phyloP scores from a whole-genome alignment of 92 coral and sea anemone species.

The Anthopleura xanthogrammica region DNA sequence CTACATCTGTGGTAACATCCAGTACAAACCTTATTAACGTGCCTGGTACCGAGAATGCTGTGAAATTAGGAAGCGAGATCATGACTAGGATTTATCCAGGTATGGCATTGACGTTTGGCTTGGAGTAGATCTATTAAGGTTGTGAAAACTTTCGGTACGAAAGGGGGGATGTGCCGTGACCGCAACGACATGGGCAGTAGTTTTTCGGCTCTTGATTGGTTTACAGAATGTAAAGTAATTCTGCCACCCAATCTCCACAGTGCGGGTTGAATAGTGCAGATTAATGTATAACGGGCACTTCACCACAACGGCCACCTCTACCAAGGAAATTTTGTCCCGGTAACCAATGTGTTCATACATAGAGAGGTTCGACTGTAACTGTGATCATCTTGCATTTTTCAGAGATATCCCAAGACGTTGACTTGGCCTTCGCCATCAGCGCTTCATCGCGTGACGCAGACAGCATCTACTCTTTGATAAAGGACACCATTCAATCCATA shows the following conservation, averaged over 20 bases:
- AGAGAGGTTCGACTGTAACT: not conserved
- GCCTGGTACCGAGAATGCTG: constrained; percentile 32
- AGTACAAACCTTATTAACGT: constrained; percentile 41
- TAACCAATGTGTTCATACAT: too few species aligned
- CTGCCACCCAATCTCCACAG: too few species aligned
- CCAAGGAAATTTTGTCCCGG: too few species aligned
- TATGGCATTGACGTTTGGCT: not conserved
- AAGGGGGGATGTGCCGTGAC: too few species aligned
- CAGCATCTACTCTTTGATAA: constrained; percentile 58
- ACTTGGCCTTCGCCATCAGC: constrained; percentile 77
- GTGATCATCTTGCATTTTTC: not conserved
- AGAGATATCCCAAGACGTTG: constrained; percentile 44
- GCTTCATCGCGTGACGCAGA: constrained; percentile 56
- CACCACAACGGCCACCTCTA: too few species aligned
- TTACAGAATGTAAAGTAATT: too few species aligned
- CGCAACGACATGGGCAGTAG: too few species aligned
- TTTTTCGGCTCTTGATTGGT: too few species aligned
- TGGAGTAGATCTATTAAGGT: too few species aligned
- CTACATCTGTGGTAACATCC: constrained; percentile 21
- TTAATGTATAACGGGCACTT: too few species aligned
- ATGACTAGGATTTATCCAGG: constrained; percentile 48
- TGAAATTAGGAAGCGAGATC: constrained; percentile 45
- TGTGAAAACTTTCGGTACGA: too few species aligned
- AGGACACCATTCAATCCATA: constrained; percentile 57
- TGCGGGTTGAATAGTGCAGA: too few species aligned